Base-by-base conservation (phyloP, 2,888 invertebrate species). In the Patella pellucida region DNA sequence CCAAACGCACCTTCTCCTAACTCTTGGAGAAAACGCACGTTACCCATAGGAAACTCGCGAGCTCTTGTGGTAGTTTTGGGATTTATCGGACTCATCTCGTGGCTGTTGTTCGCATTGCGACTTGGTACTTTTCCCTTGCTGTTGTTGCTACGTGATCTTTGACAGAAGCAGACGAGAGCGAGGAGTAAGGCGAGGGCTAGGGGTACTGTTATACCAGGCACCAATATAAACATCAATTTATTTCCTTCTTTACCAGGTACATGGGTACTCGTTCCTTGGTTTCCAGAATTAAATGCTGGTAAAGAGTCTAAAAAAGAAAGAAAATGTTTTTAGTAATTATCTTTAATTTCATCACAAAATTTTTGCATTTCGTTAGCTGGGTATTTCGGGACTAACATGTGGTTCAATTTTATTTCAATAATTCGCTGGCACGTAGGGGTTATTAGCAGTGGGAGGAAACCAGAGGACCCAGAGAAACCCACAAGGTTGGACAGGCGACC, bases 1-100 rank as follows among this genome's bases (percentile, higher is more conserved):
- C 98, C 98, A 91, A 98, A 99, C 52, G 97, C 97, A 15, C 99
- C 90, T 78, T 89, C 89, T 15, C 91, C 90, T 16, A 91, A 81
- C 76, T 90, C 89, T 78, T 89, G 86, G 76, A 86, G 71, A 82
- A 89, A 89, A 70, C 87, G 85, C 73, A 90, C 95, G 90, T 96
- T 95, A 77, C 95, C 94, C 78, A 96, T 92, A 0, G 95, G 95
- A 89, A 96, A 97, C 86, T 97, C 97, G 3, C 96, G 94, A 68
- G 97, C 95, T 85, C 95, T 92, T 3, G 94, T 89, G 82, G 79
- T 77, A 82, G 81, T 73, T 75, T 88, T 88, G 16, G 86, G 84
- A 68, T 87, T 88, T 14, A 87, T 81, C 52, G 89, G 85, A 77
- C 86, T 85, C 76, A 88, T 82, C 80, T 89, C 89, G 85, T 80